A percentile compares a stretch with the other conserved stretches of the same genome.
phyloP scores from a whole-genome alignment of 1,140 invertebrate species.

The Bombyx mandarina region DNA sequence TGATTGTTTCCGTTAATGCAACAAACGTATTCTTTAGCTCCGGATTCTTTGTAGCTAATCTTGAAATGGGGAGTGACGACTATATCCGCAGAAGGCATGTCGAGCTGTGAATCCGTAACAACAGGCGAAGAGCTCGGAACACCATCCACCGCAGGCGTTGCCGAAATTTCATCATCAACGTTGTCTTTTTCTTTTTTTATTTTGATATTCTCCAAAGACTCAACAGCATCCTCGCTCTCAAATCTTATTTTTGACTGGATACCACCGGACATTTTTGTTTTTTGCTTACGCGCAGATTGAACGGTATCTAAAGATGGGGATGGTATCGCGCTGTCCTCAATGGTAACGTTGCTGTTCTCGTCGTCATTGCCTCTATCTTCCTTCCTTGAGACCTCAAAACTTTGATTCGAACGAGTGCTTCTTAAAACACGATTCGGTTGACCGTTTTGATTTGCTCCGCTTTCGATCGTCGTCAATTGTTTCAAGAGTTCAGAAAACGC shows the following conservation, averaged over 20 bases:
- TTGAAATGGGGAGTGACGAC: slow-evolving; percentile 54
- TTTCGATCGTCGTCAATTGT: slow-evolving; percentile 1
- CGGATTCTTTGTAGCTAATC: slow-evolving; percentile 29
- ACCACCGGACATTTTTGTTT: slow-evolving; percentile 3
- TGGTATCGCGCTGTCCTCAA: no score
- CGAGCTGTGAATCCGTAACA: not conserved
- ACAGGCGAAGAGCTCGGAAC: not conserved
- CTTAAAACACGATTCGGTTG: slow-evolving; percentile 26
- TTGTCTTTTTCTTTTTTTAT: not conserved
- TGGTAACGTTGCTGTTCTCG: slow-evolving; percentile 5
- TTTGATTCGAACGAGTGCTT: slow-evolving; percentile 32
- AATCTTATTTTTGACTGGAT: slow-evolving; percentile 45
- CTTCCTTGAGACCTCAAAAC: slow-evolving; percentile 4
- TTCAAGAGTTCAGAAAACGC: slow-evolving; percentile 10
- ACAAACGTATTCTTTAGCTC: slow-evolving; percentile 53
- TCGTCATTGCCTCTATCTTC: slow-evolving; percentile 21
- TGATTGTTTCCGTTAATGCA: slow-evolving; percentile 52
- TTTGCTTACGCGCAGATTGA: not conserved
- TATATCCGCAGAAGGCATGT: slow-evolving; percentile 25
- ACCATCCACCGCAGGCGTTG: not conserved
- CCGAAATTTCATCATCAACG: not conserved
- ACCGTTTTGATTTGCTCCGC: no score
- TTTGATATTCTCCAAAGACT: not conserved
- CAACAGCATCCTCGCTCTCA: slow-evolving; percentile 36
- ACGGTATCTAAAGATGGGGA: no score